Percentiles rank a stretch among this genome's conserved stretches.
phyloP scores from a whole-genome alignment of 2,888 invertebrate genomes.

The Exephanes ischioxanthus region DNA sequence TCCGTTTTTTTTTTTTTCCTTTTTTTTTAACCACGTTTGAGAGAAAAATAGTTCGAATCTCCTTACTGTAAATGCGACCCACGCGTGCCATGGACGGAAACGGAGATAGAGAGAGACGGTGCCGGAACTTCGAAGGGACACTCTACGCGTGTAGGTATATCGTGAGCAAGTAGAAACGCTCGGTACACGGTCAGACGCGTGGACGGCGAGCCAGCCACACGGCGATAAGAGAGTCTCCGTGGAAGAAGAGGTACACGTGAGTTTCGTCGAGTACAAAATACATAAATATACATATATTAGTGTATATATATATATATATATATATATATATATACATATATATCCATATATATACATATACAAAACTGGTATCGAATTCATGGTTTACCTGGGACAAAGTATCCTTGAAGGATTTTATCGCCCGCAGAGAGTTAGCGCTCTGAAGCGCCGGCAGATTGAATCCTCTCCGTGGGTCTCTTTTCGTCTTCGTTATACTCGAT shows the following conservation, averaged over 20 bases:
- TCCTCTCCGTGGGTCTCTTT: conserved; percentile 8
- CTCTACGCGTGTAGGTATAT: conserved; percentile 73
- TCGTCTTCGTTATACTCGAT: conserved; percentile 32
- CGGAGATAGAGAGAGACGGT: background rate
- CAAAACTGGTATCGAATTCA: background rate
- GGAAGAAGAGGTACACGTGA: background rate
- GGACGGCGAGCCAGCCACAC: conserved; percentile 61
- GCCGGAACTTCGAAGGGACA: conserved; percentile 29
- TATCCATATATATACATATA: background rate
- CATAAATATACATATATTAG: background rate
- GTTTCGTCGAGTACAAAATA: background rate
- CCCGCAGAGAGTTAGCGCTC: background rate
- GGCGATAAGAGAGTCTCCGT: background rate
- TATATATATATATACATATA: background rate
- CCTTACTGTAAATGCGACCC: conserved; percentile 3
- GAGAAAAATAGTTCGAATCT: background rate
- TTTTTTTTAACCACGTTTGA: background rate
- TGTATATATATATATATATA: background rate
- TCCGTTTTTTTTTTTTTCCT: background rate
- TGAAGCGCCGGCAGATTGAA: conserved; percentile 14
- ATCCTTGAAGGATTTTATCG: background rate
- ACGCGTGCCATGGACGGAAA: conserved; percentile 3
- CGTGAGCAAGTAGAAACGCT: conserved; percentile 78
- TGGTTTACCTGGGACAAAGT: background rate
- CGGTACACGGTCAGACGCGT: conserved; percentile 73